Evolutionary conservation across 2,113 vertebrate species (phyloP).

Genomic region (Eublepharis macularius): DNA sequence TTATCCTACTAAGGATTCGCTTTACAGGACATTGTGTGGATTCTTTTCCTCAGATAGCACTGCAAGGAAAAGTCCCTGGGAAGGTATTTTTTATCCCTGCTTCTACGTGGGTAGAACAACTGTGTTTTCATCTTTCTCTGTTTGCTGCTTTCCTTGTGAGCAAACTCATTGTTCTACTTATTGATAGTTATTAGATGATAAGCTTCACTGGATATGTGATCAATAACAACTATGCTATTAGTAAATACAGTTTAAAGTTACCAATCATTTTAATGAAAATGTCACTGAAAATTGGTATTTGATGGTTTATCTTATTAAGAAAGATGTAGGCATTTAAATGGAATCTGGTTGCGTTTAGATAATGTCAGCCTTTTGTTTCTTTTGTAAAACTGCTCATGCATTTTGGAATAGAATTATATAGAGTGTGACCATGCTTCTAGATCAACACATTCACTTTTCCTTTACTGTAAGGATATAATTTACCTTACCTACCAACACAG

Average conservation of each 20-base stretch:
- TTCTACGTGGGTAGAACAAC: not conserved
- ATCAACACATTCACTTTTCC: not conserved
- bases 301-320: constrained; percentile 7
- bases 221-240: not conserved
- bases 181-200: not conserved
- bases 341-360: not conserved
- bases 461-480: not conserved
- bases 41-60: not conserved
- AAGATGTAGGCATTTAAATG: not conserved
- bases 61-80: not conserved
- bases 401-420: not conserved
- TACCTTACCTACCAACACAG: not conserved
- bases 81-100: not conserved
- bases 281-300: not conserved
- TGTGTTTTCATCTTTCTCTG: not conserved
- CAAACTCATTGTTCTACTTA: not conserved
- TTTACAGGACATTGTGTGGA: not conserved
- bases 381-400: not conserved
- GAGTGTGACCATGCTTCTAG: not conserved
- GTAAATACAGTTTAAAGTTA: not conserved
- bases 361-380: not conserved
- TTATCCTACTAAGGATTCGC: not conserved
- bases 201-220: not conserved
- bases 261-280: constrained; percentile 6
- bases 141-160: not conserved